Evolutionary conservation across 1,140 invertebrate species (phyloP), one percentile per base, ranked within the genome.

Genomic region (Pseudachorutes palmiensis): DNA sequence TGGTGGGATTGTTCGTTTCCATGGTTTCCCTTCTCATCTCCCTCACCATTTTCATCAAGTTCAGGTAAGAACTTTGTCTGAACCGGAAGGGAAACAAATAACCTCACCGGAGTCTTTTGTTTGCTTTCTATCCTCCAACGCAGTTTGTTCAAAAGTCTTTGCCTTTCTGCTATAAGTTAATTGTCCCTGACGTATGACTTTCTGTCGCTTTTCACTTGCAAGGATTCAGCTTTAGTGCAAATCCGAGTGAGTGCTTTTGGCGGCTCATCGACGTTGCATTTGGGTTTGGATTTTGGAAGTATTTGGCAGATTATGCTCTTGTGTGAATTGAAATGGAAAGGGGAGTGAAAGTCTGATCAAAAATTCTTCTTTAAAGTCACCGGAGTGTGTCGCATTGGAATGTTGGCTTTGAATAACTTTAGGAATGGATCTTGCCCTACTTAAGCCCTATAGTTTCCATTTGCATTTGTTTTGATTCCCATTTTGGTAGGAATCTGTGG

Each of bases 1-100:
- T 82, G 61, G 76, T 81, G 62, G 82, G 82, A 24, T 75, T 82
- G 1, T 78, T 76, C 45, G 64, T 82, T 12, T 83, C 82, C 24
- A 74, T 82, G 2, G 67, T 81, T 3, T 76, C 76, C 22, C 76
- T 82, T 0, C 69, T 81, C 29, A 67, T 81, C 26, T 79, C 80
- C 31, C 77, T 83, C 14, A 75, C 80, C 57, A 79, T 83, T 30
- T 82, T 83, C 69, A 76, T 76, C 41, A 78, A 78, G 62, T 83
- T 83, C 71, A 75, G 81, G 81, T 82, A 72, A 75, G 75, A 71
- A 32, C 30, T n/a, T 16, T 22, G 22, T 30, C 51, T 28, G 19
- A 63, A 33, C n/a, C 58, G n/a, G 2, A 22, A n/a, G 30, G 28
- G 41, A 26, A 19, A 3, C 26, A 14, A 14, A 2, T 30, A 32